Conservation (phyloP, 2,113 vertebrate species). For the Cochlearius cochlearius region DNA sequence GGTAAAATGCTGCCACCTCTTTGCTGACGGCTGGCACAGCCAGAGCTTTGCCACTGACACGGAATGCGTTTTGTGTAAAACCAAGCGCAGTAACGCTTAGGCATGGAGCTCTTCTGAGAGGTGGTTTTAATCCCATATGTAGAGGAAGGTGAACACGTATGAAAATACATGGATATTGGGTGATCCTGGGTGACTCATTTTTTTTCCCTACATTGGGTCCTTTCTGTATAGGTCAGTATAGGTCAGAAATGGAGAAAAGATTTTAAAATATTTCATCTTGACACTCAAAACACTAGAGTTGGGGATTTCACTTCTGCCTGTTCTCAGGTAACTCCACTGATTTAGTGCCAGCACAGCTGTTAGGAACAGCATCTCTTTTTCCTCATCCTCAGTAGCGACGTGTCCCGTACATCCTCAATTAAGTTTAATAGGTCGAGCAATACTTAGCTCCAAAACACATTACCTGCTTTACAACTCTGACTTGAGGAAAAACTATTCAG, state of each 20-base stretch:
- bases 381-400: neutral
- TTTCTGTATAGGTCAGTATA: neutral
- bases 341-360: neutral
- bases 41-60: neutral
- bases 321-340: neutral
- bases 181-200: neutral
- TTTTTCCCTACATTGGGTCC: neutral
- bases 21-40: neutral
- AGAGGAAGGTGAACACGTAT: neutral
- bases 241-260: neutral
- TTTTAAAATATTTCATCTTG: neutral
- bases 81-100: neutral
- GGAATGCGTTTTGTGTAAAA: neutral
- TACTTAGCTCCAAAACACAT: neutral
- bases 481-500: slow-evolving; percentile 12
- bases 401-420: neutral
- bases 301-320: neutral
- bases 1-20: neutral
- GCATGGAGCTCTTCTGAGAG: neutral
- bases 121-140: neutral
- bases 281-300: neutral
- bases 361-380: neutral
- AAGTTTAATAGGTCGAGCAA: neutral
- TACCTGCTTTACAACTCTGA: slow-evolving; percentile 37
- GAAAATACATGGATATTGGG: neutral